phyloP scores from a whole-genome alignment of 2,888 invertebrate species.

The Synergus laeviventris region DNA sequence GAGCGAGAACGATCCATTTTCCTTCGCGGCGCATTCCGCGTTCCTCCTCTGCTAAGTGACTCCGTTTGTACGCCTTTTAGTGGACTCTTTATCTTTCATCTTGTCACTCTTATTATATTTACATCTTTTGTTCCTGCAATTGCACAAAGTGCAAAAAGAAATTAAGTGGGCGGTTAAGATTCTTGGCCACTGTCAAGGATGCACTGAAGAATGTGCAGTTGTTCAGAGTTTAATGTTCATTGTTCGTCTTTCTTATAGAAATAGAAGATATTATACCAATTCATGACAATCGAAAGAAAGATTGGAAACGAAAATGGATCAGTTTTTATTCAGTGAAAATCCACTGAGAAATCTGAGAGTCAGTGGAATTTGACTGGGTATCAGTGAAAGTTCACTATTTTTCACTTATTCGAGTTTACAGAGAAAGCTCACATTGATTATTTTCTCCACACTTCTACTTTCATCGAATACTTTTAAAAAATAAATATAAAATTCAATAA shows the following conservation, averaged over 20 bases:
- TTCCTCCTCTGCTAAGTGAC: conserved; percentile 35
- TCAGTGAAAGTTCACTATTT: no score
- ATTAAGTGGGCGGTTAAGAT: background rate
- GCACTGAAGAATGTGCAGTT: background rate
- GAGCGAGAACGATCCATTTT: conserved; percentile 23
- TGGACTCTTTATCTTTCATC: conserved; percentile 25
- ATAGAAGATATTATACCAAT: no score
- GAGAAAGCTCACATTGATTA: no score
- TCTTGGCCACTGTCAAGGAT: conserved; percentile 1
- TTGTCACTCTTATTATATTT: conserved; percentile 14
- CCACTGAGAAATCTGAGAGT: no score
- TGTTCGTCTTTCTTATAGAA: background rate
- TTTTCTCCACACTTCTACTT: no score
- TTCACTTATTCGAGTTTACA: no score
- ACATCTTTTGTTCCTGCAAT: background rate
- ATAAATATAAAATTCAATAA: no score
- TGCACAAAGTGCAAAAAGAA: background rate
- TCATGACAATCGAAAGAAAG: no score
- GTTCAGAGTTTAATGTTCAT: background rate
- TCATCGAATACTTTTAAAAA: no score
- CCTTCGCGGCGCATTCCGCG: conserved; percentile 25
- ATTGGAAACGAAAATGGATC: no score
- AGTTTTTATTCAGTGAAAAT: no score
- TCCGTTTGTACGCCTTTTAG: conserved; percentile 35
- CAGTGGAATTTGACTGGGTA: no score